Conservation (phyloP, 2,797 vertebrate genomes). For the Scarus forsteni region DNA sequence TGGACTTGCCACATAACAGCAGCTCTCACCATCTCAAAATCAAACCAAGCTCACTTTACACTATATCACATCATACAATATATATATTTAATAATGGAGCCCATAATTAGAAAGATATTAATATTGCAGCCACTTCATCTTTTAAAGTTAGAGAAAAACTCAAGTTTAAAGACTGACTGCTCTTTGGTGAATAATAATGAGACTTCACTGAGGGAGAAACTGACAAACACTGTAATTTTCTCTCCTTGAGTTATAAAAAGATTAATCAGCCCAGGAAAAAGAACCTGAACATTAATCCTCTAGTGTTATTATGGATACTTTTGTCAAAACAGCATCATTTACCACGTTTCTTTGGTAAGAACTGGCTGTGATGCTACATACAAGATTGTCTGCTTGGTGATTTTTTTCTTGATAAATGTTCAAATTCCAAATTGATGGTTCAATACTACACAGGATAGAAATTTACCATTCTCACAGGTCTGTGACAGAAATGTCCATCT, state of each 20-base stretch:
- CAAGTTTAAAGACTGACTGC: conserved; percentile 17
- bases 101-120: conserved; percentile 45
- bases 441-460: too few relatives aligned
- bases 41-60: too few relatives aligned
- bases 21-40: conserved; percentile 27
- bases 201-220: conserved; percentile 32
- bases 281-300: conserved; percentile 30
- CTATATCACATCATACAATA: conserved; percentile 24
- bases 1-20: conserved; percentile 46
- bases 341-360: too few relatives aligned
- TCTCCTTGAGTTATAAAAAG: conserved; percentile 44
- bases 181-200: conserved; percentile 30
- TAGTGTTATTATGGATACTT: too few relatives aligned
- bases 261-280: conserved; percentile 54
- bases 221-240: conserved; percentile 47
- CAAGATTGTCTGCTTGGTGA: too few relatives aligned
- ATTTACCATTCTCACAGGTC: too few relatives aligned
- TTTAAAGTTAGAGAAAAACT: conserved; percentile 21
- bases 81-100: conserved; percentile 43
- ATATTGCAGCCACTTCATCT: conserved; percentile 27
- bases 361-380: too few relatives aligned
- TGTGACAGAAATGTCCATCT: too few relatives aligned
- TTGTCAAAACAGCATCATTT: too few relatives aligned
- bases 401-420: too few relatives aligned
- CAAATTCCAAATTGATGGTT: too few relatives aligned